Percentiles rank a stretch among this genome's conserved stretches.
These are phyloP conservation scores for Drosophila greeni DNA, from an alignment of 2,888 invertebrate genomes.

Conservation along the genomic window DNA sequence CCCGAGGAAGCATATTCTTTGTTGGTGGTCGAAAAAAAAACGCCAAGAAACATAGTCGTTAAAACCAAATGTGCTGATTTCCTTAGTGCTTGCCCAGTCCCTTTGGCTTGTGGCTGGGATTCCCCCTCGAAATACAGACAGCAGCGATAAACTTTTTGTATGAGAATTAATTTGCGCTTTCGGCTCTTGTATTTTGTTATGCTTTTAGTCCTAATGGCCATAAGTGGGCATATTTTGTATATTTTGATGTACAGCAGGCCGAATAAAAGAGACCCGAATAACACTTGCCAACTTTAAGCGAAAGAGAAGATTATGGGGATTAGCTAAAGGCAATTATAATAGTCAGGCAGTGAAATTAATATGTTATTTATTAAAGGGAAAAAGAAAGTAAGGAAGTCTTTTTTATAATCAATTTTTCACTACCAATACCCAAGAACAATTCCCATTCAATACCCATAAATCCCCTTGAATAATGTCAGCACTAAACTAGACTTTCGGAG, in stretches of 20 bases:
- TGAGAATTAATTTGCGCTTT: constrained; percentile 69
- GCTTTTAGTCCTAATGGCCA: constrained; percentile 66
- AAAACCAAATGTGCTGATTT: constrained; percentile 73
- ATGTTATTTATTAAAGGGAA: neutral
- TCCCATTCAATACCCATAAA: constrained; percentile 50
- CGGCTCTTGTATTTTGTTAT: constrained; percentile 49
- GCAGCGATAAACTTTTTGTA: constrained; percentile 63
- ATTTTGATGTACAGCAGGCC: constrained; percentile 21
- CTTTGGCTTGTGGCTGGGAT: neutral
- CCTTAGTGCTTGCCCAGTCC: constrained; percentile 28
- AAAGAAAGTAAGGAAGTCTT: neutral
- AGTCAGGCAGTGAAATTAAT: neutral
- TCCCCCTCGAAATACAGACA: constrained; percentile 4
- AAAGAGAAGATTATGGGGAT: neutral
- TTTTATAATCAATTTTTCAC: neutral
- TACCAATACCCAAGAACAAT: constrained; percentile 16
- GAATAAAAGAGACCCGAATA: neutral
- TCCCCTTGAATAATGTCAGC: constrained; percentile 31
- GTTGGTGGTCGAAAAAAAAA: constrained; percentile 27
- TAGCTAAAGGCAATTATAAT: neutral
- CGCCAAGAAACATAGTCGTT: constrained; percentile 59
- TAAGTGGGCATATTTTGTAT: constrained; percentile 64
- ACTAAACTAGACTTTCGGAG: constrained; percentile 21
- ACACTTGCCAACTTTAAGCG: constrained; percentile 4
- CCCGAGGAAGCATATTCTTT: constrained; percentile 51